These are phyloP conservation scores for Uropetala carovei DNA, from an alignment of 2,888 invertebrate genomes.

Conservation along the genomic window DNA sequence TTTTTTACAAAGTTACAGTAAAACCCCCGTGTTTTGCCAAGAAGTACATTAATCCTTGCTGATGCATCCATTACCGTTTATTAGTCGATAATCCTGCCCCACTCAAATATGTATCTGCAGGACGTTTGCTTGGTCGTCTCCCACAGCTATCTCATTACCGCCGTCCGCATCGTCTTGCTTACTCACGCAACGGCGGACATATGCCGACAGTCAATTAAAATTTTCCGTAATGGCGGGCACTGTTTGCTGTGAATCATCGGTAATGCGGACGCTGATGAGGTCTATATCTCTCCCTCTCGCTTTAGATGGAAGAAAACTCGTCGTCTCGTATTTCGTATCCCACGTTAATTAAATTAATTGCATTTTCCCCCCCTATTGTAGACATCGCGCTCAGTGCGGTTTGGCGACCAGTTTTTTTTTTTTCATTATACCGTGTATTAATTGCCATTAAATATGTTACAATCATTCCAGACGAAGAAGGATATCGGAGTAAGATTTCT, in stretches of 20 bases:
- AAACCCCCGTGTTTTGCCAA: no score
- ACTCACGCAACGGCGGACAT: not conserved
- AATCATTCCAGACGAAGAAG: no score
- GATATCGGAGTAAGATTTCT: no score
- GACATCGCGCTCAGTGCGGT: no score
- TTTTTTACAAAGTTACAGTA: no score
- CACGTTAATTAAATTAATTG: not conserved
- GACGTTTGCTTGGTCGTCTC: not conserved
- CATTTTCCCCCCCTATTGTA: not conserved
- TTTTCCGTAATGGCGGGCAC: slow-evolving; percentile 7
- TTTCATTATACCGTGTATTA: no score
- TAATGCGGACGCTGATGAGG: slow-evolving; percentile 19
- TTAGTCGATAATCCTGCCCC: not conserved
- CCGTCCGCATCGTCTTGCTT: not conserved
- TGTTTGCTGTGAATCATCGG: not conserved
- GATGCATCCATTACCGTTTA: not conserved
- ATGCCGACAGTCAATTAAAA: slow-evolving; percentile 13
- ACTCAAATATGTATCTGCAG: not conserved
- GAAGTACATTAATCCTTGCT: not conserved
- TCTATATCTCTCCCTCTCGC: not conserved
- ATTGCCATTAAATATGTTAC: no score
- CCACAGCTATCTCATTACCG: slow-evolving; percentile 10
- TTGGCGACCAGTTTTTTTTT: no score
- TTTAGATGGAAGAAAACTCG: not conserved
- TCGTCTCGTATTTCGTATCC: not conserved